Evolutionary conservation across 2,113 vertebrate genomes (phyloP).

Genomic region (Rhinogobius similis): DNA sequence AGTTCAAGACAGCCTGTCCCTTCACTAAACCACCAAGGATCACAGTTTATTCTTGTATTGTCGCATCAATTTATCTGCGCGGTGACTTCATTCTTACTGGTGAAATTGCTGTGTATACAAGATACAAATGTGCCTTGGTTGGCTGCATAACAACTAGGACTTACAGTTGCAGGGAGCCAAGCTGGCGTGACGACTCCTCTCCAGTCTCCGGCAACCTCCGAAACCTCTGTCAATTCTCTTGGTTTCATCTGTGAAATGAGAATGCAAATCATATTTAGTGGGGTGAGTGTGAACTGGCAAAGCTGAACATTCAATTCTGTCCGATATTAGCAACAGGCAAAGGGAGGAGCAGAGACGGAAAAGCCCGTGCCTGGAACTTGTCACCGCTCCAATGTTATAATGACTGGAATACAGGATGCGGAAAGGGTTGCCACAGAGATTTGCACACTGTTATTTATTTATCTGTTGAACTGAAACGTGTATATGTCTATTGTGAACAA

Average conservation of each 20-base stretch:
- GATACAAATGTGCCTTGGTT: constrained; percentile 32
- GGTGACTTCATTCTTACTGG: constrained; percentile 19
- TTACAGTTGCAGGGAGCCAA: constrained; percentile 55
- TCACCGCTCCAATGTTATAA: constrained; percentile 34
- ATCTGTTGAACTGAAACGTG: constrained; percentile 12
- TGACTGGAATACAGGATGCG: constrained; percentile 34
- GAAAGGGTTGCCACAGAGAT: constrained; percentile 43
- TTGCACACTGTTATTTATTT: constrained; percentile 22
- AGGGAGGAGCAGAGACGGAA: constrained; percentile 25
- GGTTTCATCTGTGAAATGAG: constrained; percentile 70
- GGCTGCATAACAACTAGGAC: constrained; percentile 40
- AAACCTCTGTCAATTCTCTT: constrained; percentile 48
- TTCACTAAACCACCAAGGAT: constrained; percentile 3
- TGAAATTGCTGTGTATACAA: constrained; percentile 26
- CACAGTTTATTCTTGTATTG: neutral
- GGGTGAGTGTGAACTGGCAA: constrained; percentile 62
- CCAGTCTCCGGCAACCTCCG: constrained; percentile 49
- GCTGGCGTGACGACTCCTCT: constrained; percentile 57
- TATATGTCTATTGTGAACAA: constrained; percentile 29
- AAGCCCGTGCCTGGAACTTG: constrained; percentile 31
- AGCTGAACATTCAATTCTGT: constrained; percentile 70
- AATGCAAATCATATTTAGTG: constrained; percentile 72
- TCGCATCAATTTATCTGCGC: constrained; percentile 22
- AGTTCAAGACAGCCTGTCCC: constrained; percentile 11
- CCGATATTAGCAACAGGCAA: constrained; percentile 59